A percentile compares a stretch with the other conserved stretches of the same genome.
phyloP scores from a whole-genome alignment of 1,140 invertebrate species.

The Bicyclus anynana region DNA sequence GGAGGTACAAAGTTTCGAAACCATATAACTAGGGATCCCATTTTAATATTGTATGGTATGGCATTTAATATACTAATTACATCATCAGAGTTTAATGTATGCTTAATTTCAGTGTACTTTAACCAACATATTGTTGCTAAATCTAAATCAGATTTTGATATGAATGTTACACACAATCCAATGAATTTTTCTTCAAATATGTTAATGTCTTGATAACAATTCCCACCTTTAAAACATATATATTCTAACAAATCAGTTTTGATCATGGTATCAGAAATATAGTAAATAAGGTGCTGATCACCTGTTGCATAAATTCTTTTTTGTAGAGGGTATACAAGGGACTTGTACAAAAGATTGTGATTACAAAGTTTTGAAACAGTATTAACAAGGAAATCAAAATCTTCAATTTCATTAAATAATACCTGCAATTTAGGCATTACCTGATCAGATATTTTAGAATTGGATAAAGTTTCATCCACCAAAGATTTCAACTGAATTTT shows the following conservation, averaged over 20 bases:
- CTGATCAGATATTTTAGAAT: constrained; percentile 23
- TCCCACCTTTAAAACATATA: constrained; percentile 52
- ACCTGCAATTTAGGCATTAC: constrained; percentile 36
- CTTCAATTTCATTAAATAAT: constrained; percentile 52
- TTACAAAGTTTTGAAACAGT: constrained; percentile 45
- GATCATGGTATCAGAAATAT: constrained; percentile 47
- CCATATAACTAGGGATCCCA: constrained; percentile 61
- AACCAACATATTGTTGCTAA: constrained; percentile 66
- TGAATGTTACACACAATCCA: constrained; percentile 54
- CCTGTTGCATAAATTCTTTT: constrained; percentile 40
- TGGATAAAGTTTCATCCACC: constrained; percentile 30
- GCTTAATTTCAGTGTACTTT: constrained; percentile 57
- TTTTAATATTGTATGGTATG: constrained; percentile 59
- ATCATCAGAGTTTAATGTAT: constrained; percentile 36
- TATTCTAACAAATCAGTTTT: constrained; percentile 65
- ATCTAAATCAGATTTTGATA: constrained; percentile 61
- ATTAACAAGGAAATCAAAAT: constrained; percentile 46
- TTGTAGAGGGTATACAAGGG: constrained; percentile 52
- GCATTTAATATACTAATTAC: constrained; percentile 53
- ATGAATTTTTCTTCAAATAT: constrained; percentile 49
- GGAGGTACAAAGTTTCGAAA: constrained; percentile 57
- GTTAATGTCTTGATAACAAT: constrained; percentile 46
- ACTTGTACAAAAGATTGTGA: constrained; percentile 48
- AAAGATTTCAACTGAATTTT: constrained; percentile 46
- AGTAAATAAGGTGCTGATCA: constrained; percentile 34